phyloP scores from a whole-genome alignment of 2,888 invertebrate genomes.

The Morpho helenor region DNA sequence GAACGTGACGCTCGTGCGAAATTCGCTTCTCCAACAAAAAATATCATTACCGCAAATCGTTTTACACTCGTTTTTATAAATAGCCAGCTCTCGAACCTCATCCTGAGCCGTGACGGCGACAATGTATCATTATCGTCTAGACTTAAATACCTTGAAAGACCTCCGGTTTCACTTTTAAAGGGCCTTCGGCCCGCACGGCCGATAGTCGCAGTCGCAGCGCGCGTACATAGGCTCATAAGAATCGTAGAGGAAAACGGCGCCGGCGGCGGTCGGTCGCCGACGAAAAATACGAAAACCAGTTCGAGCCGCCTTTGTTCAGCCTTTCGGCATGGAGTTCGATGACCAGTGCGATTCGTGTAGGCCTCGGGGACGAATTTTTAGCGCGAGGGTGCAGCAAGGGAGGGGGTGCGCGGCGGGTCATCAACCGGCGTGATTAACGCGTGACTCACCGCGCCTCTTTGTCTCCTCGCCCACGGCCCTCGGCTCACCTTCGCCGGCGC shows the following conservation, averaged over 20 bases:
- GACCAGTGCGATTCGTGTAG: slow-evolving; percentile 63
- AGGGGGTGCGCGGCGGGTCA: slow-evolving; percentile 56
- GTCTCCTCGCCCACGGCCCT: slow-evolving; percentile 44
- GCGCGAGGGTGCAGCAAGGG: slow-evolving; percentile 57
- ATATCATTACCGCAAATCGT: slow-evolving; percentile 17
- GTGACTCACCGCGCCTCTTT: slow-evolving; percentile 66
- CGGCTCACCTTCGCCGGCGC: slow-evolving; percentile 37
- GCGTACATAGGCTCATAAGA: slow-evolving; percentile 38
- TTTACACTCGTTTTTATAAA: slow-evolving; percentile 18
- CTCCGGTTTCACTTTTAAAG: slow-evolving; percentile 29
- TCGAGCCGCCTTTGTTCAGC: slow-evolving; percentile 67
- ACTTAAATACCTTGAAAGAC: slow-evolving; percentile 17
- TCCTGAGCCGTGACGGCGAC: slow-evolving; percentile 6
- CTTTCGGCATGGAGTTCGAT: slow-evolving; percentile 68
- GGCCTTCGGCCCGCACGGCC: slow-evolving; percentile 23
- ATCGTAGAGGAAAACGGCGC: slow-evolving; percentile 54
- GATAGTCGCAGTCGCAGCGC: slow-evolving; percentile 26
- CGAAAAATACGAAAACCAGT: slow-evolving; percentile 73
- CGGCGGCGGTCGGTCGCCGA: slow-evolving; percentile 46
- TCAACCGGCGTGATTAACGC: slow-evolving; percentile 55
- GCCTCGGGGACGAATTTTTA: slow-evolving; percentile 54
- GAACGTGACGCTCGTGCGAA: slow-evolving; percentile 39
- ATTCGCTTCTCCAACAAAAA: slow-evolving; percentile 39
- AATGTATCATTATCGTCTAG: slow-evolving; percentile 7
- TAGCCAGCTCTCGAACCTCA: slow-evolving; percentile 23